Percentiles rank a stretch among this genome's conserved stretches.
These are phyloP conservation scores for Sphaeridia pumilis DNA, from an alignment of 2,888 invertebrate species.

Conservation along the genomic window DNA sequence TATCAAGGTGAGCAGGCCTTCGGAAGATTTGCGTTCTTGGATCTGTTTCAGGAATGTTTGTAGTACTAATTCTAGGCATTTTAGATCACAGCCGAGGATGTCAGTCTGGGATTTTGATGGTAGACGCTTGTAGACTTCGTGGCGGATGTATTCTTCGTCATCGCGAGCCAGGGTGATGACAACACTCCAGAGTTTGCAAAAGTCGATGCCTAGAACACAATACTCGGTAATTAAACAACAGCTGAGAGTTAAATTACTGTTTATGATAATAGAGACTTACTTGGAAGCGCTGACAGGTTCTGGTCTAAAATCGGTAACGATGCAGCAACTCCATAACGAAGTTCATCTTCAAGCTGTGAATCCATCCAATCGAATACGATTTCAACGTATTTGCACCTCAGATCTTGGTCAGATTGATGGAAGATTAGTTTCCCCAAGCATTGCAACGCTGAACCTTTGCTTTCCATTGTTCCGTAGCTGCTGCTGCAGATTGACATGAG, in stretches of 20 bases:
- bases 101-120: background rate
- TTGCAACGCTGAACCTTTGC: constrained; percentile 17
- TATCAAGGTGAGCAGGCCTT: constrained; percentile 25
- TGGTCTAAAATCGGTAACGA: constrained; percentile 19
- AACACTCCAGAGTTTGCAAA: constrained; percentile 25
- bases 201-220: constrained; percentile 13
- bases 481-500: constrained; percentile 14
- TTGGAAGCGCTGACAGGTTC: constrained; percentile 5
- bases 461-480: constrained; percentile 17
- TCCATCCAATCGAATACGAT: constrained; percentile 21
- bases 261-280: background rate
- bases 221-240: background rate
- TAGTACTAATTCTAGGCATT: constrained; percentile 23
- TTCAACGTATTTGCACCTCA: background rate
- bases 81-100: constrained; percentile 24
- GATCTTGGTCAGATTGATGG: no score
- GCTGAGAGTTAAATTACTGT: background rate
- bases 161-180: constrained; percentile 27
- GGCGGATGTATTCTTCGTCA: constrained; percentile 24
- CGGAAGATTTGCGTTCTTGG: constrained; percentile 11
- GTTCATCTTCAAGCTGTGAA: constrained; percentile 25
- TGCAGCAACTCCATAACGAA: constrained; percentile 23
- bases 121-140: constrained; percentile 19
- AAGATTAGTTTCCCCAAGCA: constrained; percentile 18
- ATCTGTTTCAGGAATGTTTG: constrained; percentile 15